Evolutionary conservation across 1,140 invertebrate species (phyloP).

Genomic region (Drosophila athabasca): DNA sequence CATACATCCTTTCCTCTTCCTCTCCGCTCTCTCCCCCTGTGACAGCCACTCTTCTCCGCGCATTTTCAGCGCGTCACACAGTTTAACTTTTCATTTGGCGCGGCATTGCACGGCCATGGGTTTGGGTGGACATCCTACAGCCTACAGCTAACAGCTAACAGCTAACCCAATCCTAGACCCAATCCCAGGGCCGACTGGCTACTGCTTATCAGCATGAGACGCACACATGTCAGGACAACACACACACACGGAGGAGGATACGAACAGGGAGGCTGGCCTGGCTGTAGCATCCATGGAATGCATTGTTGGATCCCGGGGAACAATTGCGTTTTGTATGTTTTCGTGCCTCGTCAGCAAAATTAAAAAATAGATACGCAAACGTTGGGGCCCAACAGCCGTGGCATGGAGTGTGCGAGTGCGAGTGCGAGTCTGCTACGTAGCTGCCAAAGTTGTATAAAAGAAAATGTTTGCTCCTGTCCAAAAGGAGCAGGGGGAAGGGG

Average conservation of each 20-base stretch:
- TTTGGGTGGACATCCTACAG: background rate
- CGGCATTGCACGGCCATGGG: background rate
- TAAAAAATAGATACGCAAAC: conserved; percentile 79
- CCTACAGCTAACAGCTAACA: background rate
- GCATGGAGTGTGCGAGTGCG: background rate
- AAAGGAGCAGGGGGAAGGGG: too few relatives aligned
- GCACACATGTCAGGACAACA: conserved; percentile 71
- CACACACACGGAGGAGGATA: background rate
- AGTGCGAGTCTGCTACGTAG: background rate
- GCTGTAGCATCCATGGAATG: conserved; percentile 59
- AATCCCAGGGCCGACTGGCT: conserved; percentile 14
- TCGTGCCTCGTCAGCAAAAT: conserved; percentile 80
- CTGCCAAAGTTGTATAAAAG: conserved; percentile 66
- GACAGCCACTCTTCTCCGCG: conserved; percentile 15
- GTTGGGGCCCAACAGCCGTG: conserved; percentile 7
- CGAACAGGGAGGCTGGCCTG: background rate
- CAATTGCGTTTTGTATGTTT: conserved; percentile 81
- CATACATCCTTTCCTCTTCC: background rate
- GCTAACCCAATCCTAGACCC: background rate
- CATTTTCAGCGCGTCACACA: conserved; percentile 68
- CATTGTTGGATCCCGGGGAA: conserved; percentile 71
- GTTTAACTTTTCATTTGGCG: conserved; percentile 81
- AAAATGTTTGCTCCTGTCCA: conserved; percentile 42
- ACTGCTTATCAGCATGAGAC: conserved; percentile 79
- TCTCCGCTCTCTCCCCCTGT: background rate